These are phyloP conservation scores for Orthosia gothica DNA, from an alignment of 2,888 invertebrate genomes.

Conservation along the genomic window DNA sequence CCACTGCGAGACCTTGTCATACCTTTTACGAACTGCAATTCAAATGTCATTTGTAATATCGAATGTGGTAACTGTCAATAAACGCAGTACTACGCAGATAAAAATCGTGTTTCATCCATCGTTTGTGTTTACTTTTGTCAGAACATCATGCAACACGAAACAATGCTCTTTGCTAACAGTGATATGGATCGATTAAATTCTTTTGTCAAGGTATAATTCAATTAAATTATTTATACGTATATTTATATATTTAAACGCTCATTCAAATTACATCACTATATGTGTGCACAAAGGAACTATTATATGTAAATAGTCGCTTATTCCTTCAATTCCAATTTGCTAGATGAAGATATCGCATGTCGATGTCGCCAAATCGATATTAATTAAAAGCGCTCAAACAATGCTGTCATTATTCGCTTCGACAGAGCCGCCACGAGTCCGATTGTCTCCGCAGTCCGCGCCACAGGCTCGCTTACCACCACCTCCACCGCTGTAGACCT, in stretches of 20 bases:
- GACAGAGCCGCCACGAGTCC: conserved; percentile 73
- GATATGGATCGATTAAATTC: conserved; percentile 5
- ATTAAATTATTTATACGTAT: too few species aligned
- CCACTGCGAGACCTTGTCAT: conserved; percentile 80
- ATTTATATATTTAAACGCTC: too few species aligned
- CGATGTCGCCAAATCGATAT: conserved; percentile 81
- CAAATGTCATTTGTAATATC: conserved; percentile 33
- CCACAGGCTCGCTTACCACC: conserved; percentile 50
- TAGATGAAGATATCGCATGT: conserved; percentile 78
- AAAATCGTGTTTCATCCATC: conserved; percentile 26
- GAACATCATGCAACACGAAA: conserved; percentile 5
- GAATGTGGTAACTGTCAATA: conserved; percentile 45
- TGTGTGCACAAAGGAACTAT: neutral
- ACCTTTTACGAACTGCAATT: conserved; percentile 72
- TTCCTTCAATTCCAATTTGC: conserved; percentile 71
- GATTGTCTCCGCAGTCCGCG: conserved; percentile 70
- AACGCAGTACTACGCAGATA: conserved; percentile 14
- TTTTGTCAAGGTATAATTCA: conserved; percentile 4
- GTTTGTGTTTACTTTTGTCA: conserved; percentile 22
- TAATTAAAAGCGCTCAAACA: conserved; percentile 86
- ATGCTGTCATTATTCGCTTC: conserved; percentile 79
- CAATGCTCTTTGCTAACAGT: conserved; percentile 21
- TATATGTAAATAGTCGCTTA: neutral
- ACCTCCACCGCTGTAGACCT: conserved; percentile 36
- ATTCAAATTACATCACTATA: conserved; percentile 15